Evolutionary conservation across 37 sponge, comb jelly and placozoan species (phyloP).

Genomic region (Chondrosia reniformis): DNA sequence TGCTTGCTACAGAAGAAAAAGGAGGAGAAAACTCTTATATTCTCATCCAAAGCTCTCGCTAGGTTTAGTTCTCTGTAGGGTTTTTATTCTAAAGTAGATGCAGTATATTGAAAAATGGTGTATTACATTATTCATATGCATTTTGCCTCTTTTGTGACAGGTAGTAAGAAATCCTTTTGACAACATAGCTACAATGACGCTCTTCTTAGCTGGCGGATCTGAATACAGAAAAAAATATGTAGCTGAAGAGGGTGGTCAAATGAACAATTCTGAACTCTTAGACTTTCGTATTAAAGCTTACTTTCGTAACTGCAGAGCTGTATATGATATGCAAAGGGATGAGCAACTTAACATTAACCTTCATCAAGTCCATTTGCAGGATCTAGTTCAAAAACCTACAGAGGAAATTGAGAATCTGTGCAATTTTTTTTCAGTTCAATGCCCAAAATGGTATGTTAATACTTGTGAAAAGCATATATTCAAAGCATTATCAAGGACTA

Average conservation of each 20-base stretch:
- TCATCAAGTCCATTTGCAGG: not conserved
- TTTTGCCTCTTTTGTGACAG: not conserved
- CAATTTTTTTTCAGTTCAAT: not conserved
- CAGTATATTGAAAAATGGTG: too few species aligned
- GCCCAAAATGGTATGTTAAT: not conserved
- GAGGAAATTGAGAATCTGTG: not conserved
- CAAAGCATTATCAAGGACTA: not conserved
- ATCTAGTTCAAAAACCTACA: not conserved
- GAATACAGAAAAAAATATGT: not conserved
- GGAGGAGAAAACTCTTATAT: too few species aligned
- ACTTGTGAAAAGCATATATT: conserved; percentile 1
- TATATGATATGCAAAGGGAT: conserved; percentile 1
- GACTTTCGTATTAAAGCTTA: conserved; percentile 13
- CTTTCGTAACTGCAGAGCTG: conserved; percentile 10
- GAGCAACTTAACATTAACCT: not conserved
- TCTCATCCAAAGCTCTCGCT: too few species aligned
- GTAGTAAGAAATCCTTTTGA: conserved; percentile 13
- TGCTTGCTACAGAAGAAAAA: too few species aligned
- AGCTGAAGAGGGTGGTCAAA: not conserved
- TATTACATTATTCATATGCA: too few species aligned
- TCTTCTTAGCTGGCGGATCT: not conserved
- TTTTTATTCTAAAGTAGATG: too few species aligned
- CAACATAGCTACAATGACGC: conserved; percentile 22
- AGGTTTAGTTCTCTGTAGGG: too few species aligned
- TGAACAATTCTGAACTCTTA: conserved; percentile 13